Evolutionary conservation across 2,888 invertebrate species (phyloP), one percentile per base, ranked within the genome.

Genomic region (Acleris emargana): DNA sequence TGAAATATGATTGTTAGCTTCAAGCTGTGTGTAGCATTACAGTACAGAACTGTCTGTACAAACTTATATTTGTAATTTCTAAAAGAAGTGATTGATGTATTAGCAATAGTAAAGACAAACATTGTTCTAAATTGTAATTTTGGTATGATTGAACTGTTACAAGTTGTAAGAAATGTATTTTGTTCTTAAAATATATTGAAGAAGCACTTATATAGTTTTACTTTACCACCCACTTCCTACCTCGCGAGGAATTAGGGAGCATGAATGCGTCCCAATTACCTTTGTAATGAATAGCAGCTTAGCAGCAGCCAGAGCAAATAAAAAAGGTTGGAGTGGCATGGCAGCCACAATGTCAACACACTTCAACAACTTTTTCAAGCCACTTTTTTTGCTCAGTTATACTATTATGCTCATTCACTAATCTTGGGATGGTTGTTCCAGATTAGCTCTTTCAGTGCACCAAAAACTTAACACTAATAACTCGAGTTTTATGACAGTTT

Each of bases 91-190:
- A 79, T 81, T 78, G 38, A 13, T 38, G 78, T 79, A 76, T 76
- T 80, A 78, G 75, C 74, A 78, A 79, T 82, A 76, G 75, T 79
- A 64, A 73, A 71, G 75, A 75, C 72, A 79, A 74, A 77, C 70
- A 58, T 86, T 87, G 83, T 85, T 84, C 83, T 73, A 83, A 84
- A 84, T 85, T 87, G 85, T 87, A 89, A 87, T 88, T 66, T 86
- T 87, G 82, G 86, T 85, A 88, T 88, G 86, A 88, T 89, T 86
- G 86, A 86, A 88, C 84, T 91, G 90, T 91, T 91, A 85, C 73
- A 82, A 86, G 85, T 87, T 91, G 83, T 88, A 87, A 89, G 85
- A 90, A 90, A 86, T 90, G 88, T 89, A 90, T 91, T 91, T 91
- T 90, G 88, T 89, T 87, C 88, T 90, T 86, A 84, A 90, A 91